A percentile compares a stretch with the other conserved stretches of the same genome.
phyloP scores from a whole-genome alignment of 2,797 vertebrate genomes.

The Corythornis leucogaster region DNA sequence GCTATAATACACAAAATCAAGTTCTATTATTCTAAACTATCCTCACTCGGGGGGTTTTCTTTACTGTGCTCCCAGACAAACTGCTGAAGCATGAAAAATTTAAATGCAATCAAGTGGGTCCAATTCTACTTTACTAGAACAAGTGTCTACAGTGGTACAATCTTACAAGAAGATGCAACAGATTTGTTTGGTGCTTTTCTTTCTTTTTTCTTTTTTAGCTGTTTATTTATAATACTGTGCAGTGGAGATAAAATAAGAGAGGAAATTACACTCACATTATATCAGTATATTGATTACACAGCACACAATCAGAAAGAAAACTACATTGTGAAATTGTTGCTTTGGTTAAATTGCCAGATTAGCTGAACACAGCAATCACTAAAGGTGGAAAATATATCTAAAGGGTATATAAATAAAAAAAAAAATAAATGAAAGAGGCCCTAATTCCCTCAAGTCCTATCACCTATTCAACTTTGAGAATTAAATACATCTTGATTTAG shows the following conservation, averaged over 20 bases:
- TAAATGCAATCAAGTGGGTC: conserved; percentile 88
- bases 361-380: conserved; percentile 76
- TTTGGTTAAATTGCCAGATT: conserved; percentile 80
- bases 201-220: conserved; percentile 80
- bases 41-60: conserved; percentile 96
- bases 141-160: conserved; percentile 96
- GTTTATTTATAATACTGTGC: conserved; percentile 85
- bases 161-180: conserved; percentile 95
- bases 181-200: conserved; percentile 84
- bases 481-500: not conserved
- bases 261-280: conserved; percentile 84
- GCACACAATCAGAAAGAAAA: conserved; percentile 82
- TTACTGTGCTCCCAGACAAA: conserved; percentile 96
- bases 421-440: not conserved
- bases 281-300: conserved; percentile 84
- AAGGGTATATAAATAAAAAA: not conserved
- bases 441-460: not conserved
- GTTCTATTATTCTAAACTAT: conserved; percentile 99
- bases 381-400: conserved; percentile 72
- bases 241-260: conserved; percentile 84
- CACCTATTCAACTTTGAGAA: not conserved
- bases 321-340: conserved; percentile 81
- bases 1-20: conserved; percentile 96
- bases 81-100: conserved; percentile 94
- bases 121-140: conserved; percentile 94